A percentile compares a stretch with the other conserved stretches of the same genome.
phyloP scores from a whole-genome alignment of 2,888 invertebrate genomes.

The Tinea trinotella region DNA sequence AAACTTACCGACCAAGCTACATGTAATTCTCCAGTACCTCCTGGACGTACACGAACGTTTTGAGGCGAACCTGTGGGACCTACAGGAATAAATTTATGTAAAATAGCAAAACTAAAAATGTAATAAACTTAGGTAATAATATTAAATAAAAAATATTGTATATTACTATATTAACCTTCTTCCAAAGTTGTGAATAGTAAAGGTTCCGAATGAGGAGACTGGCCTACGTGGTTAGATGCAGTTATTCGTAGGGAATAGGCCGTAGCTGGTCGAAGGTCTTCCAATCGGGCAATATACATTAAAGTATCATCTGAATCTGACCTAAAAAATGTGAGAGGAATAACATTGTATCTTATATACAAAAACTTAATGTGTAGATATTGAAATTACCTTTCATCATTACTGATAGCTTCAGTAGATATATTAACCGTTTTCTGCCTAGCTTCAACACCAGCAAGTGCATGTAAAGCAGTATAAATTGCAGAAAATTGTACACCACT shows the following conservation, averaged over 20 bases:
- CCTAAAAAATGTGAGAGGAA: constrained; percentile 24
- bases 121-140: not conserved
- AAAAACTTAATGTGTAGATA: not conserved
- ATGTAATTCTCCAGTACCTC: constrained; percentile 76
- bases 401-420: constrained; percentile 30
- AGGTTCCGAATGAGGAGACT: constrained; percentile 78
- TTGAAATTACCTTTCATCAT: constrained; percentile 28
- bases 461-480: constrained; percentile 35
- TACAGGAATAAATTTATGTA: constrained; percentile 28
- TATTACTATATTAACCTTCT: constrained; percentile 76
- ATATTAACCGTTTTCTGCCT: constrained; percentile 33
- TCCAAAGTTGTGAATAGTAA: constrained; percentile 79
- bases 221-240: constrained; percentile 80
- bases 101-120: not conserved
- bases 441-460: constrained; percentile 30
- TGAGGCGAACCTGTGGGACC: constrained; percentile 80
- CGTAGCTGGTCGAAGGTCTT: constrained; percentile 76
- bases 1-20: constrained; percentile 79
- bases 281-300: constrained; percentile 38
- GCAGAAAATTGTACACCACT: constrained; percentile 31
- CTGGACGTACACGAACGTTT: constrained; percentile 77
- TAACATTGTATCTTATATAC: not conserved
- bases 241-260: constrained; percentile 78
- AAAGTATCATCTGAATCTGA: constrained; percentile 29
- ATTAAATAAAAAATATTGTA: constrained; percentile 4